These are phyloP conservation scores for Rhincodon typus DNA, from an alignment of 2,797 vertebrate genomes.

Conservation along the genomic window DNA sequence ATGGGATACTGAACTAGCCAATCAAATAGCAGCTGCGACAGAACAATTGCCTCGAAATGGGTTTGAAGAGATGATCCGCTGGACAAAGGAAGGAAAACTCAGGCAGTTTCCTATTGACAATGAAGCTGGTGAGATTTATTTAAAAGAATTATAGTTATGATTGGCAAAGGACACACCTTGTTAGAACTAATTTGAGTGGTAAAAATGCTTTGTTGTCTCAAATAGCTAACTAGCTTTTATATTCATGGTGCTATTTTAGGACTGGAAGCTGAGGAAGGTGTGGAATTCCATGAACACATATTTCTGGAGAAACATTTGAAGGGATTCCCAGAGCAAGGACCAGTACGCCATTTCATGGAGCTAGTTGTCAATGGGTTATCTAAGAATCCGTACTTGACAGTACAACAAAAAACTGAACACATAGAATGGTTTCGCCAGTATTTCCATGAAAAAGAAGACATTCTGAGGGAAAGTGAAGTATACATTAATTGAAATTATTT, in stretches of 20 bases:
- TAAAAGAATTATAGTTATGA: conserved; percentile 29
- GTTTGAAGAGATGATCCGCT: conserved; percentile 90
- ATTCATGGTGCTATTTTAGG: conserved; percentile 56
- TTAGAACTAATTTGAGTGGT: neutral
- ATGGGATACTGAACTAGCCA: conserved; percentile 83
- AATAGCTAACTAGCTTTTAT: neutral
- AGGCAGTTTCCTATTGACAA: conserved; percentile 91
- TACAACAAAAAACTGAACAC: conserved; percentile 81
- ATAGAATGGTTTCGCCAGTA: conserved; percentile 90
- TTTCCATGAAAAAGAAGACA: conserved; percentile 75
- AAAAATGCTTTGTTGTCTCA: neutral
- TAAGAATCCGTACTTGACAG: conserved; percentile 75
- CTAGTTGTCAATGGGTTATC: conserved; percentile 81
- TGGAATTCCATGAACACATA: conserved; percentile 87
- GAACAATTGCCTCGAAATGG: conserved; percentile 67
- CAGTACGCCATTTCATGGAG: conserved; percentile 91
- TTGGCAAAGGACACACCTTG: conserved; percentile 27
- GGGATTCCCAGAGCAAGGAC: conserved; percentile 77
- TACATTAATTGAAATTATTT: conserved; percentile 52
- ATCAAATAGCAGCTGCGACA: conserved; percentile 55
- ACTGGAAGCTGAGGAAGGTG: conserved; percentile 71
- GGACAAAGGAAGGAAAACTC: conserved; percentile 84
- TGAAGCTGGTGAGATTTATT: conserved; percentile 66
- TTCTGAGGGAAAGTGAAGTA: conserved; percentile 67
- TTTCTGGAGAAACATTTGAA: conserved; percentile 82